A percentile compares a stretch with the other conserved stretches of the same genome.
These are phyloP conservation scores for Dynastes tityus DNA, from an alignment of 2,888 invertebrate genomes.

Conservation along the genomic window DNA sequence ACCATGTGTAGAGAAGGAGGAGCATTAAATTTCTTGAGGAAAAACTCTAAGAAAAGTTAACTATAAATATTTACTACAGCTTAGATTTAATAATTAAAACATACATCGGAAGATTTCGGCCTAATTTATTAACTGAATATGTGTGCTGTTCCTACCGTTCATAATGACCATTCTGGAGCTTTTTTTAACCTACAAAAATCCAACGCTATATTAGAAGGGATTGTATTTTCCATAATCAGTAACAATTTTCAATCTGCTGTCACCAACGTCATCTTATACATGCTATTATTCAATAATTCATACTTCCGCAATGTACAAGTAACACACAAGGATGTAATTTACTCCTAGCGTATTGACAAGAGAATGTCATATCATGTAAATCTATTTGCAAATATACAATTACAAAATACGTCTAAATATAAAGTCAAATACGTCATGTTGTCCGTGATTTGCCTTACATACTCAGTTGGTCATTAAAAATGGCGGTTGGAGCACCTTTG, in stretches of 20 bases:
- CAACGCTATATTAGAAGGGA: too few species aligned
- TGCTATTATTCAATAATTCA: not conserved
- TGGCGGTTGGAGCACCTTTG: not conserved
- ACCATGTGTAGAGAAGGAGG: too few species aligned
- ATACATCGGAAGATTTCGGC: too few species aligned
- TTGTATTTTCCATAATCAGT: not conserved
- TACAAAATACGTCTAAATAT: not conserved
- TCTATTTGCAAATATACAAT: not conserved
- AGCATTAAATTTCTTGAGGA: too few species aligned
- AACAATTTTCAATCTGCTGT: not conserved
- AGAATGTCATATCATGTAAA: not conserved
- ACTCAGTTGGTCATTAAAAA: not conserved
- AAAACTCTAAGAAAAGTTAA: too few species aligned
- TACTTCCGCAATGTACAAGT: not conserved
- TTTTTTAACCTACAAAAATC: too few species aligned
- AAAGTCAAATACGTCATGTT: not conserved
- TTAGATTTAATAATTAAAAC: too few species aligned
- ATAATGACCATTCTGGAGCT: too few species aligned
- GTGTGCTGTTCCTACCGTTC: too few species aligned
- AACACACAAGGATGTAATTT: slow-evolving; percentile 7
- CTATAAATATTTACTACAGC: too few species aligned
- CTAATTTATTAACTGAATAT: too few species aligned
- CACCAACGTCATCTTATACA: not conserved
- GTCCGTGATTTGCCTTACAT: not conserved
- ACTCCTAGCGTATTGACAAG: not conserved